A percentile compares a stretch with the other conserved stretches of the same genome.
Conservation (phyloP, 2,797 vertebrate genomes). For the Chelon labrosus region DNA sequence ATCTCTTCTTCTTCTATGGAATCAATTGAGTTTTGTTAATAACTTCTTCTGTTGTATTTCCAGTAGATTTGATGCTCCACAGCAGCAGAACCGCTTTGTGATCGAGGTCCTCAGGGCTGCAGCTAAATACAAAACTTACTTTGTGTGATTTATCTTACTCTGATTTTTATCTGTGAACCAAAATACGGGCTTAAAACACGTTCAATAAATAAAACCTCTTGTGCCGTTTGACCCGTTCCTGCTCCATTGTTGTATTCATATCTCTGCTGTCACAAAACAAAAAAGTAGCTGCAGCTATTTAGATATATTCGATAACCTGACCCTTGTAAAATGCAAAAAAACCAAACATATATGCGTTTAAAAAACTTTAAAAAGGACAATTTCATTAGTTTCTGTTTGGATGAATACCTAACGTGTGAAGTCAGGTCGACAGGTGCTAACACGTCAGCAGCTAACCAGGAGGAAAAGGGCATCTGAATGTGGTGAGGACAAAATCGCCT, state of each 20-base stretch:
- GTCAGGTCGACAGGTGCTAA: constrained; percentile 33
- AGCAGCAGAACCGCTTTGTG: no score
- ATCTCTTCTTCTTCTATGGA: no score
- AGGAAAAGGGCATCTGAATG: background rate
- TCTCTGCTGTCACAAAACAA: constrained; percentile 32
- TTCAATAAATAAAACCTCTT: background rate
- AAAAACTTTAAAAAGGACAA: constrained; percentile 9
- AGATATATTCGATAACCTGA: background rate
- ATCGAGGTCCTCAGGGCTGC: no score
- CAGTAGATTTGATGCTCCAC: no score
- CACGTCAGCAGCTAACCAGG: constrained; percentile 37
- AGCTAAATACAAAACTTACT: no score
- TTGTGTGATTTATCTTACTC: no score
- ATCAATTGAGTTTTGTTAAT: no score
- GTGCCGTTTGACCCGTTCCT: constrained; percentile 15
- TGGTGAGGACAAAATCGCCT: no score
- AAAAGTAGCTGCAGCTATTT: background rate
- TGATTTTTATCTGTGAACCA: no score
- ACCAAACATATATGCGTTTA: background rate
- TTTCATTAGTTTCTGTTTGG: background rate
- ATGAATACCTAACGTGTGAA: constrained; percentile 39
- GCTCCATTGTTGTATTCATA: constrained; percentile 35
- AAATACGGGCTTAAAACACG: background rate
- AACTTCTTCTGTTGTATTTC: no score
- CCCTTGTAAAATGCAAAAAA: no score